These are phyloP conservation scores for cat (Felis catus) DNA, from an alignment of 2,113 vertebrate species.

Conservation along the genomic window F.catus_Fca126_mat1.0 CM031412.1:65278001-65278500, in stretches of 20 bases:
- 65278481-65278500: background rate
- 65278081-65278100: no score
- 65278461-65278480: background rate
- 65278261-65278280: background rate
- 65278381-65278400: background rate
- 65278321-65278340: background rate
- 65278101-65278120: background rate
- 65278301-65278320: background rate
- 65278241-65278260: background rate
- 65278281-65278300: background rate
- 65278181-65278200: background rate
- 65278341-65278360: background rate
- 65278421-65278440: background rate
- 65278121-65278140: background rate
- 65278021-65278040: background rate
- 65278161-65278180: no score
- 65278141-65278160: background rate
- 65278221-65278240: background rate
- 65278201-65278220: background rate
- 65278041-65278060: background rate
- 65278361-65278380: background rate
- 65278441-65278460: background rate
- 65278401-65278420: background rate
- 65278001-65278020: background rate
- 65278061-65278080: fast-evolving